A percentile compares a stretch with the other conserved stretches of the same genome.
These are phyloP conservation scores for Vultur gryphus DNA, from an alignment of 2,797 vertebrate genomes.

Conservation along the genomic window DNA sequence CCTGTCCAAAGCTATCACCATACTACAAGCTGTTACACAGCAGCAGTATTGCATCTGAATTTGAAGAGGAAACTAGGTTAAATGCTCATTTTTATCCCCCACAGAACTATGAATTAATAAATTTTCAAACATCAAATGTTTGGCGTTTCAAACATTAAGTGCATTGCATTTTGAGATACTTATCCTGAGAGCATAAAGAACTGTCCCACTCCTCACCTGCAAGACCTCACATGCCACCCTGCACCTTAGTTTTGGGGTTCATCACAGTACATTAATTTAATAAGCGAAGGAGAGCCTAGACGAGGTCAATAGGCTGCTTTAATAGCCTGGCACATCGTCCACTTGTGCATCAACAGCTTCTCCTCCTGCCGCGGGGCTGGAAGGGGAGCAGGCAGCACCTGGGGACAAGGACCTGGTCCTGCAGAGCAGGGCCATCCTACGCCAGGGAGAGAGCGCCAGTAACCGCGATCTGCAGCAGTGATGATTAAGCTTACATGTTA, in stretches of 20 bases:
- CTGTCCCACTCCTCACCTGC: fast-evolving
- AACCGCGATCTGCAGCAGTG: fast-evolving
- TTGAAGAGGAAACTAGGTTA: not conserved
- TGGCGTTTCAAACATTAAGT: fast-evolving
- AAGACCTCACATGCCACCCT: not conserved
- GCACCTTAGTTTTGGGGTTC: not conserved
- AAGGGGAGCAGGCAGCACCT: not conserved
- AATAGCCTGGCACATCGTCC: not conserved
- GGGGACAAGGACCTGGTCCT: not conserved
- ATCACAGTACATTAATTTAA: not conserved
- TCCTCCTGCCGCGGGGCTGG: not conserved
- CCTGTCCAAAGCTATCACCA: not conserved
- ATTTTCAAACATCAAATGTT: fast-evolving
- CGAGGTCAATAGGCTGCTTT: fast-evolving
- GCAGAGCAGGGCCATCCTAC: fast-evolving
- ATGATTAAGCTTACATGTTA: no score
- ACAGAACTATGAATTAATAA: not conserved
- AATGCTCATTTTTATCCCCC: not conserved
- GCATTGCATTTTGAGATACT: not conserved
- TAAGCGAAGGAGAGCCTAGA: not conserved
- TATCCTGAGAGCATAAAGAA: not conserved
- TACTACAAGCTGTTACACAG: not conserved
- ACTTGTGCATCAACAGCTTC: not conserved
- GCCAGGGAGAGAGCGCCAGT: not conserved
- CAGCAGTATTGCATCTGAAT: fast-evolving